These are phyloP conservation scores for Portunus trituberculatus DNA, from an alignment of 1,140 invertebrate species.

Conservation along the genomic window DNA sequence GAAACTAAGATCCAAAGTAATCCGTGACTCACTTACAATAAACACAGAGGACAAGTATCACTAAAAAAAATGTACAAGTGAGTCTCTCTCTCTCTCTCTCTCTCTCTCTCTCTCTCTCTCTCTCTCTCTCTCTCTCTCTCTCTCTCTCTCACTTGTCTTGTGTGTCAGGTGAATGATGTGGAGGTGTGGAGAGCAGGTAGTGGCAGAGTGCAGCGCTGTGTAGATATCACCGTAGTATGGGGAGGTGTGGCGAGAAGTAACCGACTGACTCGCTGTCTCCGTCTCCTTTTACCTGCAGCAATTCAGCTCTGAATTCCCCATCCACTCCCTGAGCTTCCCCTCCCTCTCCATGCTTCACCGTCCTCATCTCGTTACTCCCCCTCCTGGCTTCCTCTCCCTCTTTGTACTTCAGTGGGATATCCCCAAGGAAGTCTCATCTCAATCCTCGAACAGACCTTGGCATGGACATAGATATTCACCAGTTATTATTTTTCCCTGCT, in stretches of 20 bases:
- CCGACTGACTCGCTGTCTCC: background rate
- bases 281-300: no score
- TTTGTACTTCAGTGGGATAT: background rate
- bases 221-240: background rate
- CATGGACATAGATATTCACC: background rate
- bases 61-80: no score
- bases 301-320: no score
- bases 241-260: background rate
- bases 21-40: no score
- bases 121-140: constrained; percentile 46
- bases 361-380: background rate
- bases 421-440: background rate
- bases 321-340: background rate
- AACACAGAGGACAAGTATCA: no score
- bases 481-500: background rate
- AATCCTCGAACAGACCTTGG: background rate
- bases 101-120: constrained; percentile 28
- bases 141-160: constrained; percentile 10
- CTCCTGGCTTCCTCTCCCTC: background rate
- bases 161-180: background rate
- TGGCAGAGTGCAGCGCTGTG: background rate
- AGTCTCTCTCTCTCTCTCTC: no score
- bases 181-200: background rate
- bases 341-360: background rate
- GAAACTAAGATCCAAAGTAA: no score